Conservation (phyloP, 2,113 vertebrate species). For the Porphyrio hochstetteri region DNA sequence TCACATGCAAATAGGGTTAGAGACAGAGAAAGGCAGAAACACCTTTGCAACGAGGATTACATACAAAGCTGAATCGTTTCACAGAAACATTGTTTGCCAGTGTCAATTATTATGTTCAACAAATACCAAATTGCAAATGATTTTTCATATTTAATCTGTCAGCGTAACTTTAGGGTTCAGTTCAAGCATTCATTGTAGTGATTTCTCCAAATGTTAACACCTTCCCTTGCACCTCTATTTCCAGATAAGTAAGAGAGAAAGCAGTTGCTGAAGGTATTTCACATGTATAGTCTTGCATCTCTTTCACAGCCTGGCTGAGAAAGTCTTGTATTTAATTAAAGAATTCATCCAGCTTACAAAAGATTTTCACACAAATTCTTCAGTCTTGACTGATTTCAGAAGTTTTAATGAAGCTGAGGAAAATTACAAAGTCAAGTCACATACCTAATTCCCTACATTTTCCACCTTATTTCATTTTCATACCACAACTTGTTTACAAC, state of each 20-base stretch:
- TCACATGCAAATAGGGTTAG: not conserved
- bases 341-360: not conserved
- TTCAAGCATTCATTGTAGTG: not conserved
- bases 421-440: conserved; percentile 7
- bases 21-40: not conserved
- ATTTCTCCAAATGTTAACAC: not conserved
- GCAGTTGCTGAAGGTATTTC: not conserved
- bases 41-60: not conserved
- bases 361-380: not conserved
- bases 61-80: not conserved
- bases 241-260: not conserved
- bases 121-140: not conserved
- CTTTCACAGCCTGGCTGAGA: not conserved
- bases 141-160: not conserved
- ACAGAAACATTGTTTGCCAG: not conserved
- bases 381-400: not conserved
- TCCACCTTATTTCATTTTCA: conserved; percentile 13
- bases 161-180: not conserved
- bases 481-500: conserved; percentile 19
- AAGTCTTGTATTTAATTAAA: conserved; percentile 11
- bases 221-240: not conserved
- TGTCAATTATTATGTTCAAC: not conserved
- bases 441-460: not conserved
- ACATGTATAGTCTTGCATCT: not conserved
- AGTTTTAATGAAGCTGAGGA: not conserved